A percentile compares a stretch with the other conserved stretches of the same genome.
These are phyloP conservation scores for Limnephilus marmoratus DNA, from an alignment of 2,888 invertebrate species.

Conservation along the genomic window DNA sequence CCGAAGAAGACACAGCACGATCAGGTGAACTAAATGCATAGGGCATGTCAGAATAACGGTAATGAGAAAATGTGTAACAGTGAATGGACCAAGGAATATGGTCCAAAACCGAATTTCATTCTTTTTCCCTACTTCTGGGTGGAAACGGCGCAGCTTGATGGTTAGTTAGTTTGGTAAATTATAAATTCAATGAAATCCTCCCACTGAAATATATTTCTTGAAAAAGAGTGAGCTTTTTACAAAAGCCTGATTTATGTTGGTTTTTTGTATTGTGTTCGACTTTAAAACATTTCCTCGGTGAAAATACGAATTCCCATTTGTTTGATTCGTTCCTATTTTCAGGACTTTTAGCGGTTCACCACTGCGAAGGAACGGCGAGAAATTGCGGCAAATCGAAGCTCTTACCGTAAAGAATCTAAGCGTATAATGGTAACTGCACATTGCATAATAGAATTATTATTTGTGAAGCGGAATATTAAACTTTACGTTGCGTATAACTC, in stretches of 20 bases:
- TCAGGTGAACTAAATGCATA: no score
- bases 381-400: background rate
- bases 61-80: no score
- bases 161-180: no score
- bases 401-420: background rate
- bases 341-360: background rate
- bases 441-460: background rate
- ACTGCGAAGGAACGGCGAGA: background rate
- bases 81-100: no score
- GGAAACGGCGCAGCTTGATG: no score
- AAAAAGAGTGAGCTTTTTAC: background rate
- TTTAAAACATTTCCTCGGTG: background rate
- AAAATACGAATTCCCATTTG: slow-evolving; percentile 8
- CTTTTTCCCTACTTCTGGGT: no score
- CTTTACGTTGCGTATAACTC: no score
- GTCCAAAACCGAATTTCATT: no score
- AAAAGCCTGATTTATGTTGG: background rate
- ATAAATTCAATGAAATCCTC: background rate
- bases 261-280: background rate
- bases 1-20: no score
- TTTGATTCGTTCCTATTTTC: background rate
- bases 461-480: background rate
- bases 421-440: background rate
- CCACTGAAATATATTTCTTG: background rate
- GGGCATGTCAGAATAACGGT: no score